phyloP scores from a whole-genome alignment of 1,140 invertebrate species.

The Lithobius niger region DNA sequence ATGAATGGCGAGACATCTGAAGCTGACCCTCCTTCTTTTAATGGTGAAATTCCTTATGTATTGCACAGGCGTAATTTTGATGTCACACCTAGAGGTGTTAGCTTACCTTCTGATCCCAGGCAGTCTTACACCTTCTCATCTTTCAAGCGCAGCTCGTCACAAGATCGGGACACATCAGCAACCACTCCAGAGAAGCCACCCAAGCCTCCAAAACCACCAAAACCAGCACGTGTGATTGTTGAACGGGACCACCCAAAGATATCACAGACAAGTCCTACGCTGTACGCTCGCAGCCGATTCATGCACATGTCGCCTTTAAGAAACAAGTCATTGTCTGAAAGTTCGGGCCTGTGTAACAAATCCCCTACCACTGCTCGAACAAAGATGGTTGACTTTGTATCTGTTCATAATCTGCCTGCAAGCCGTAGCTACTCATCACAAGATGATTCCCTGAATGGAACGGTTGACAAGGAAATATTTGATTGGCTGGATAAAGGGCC shows the following conservation, averaged over 20 bases:
- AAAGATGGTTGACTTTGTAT: constrained; percentile 28
- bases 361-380: constrained; percentile 23
- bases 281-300: constrained; percentile 14
- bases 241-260: constrained; percentile 16
- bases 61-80: constrained; percentile 29
- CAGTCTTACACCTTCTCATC: too few species aligned
- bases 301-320: not conserved
- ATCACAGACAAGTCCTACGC: constrained; percentile 16
- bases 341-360: too few species aligned
- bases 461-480: constrained; percentile 26
- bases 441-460: constrained; percentile 33
- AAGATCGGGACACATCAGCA: too few species aligned
- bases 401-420: constrained; percentile 30
- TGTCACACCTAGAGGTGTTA: not conserved
- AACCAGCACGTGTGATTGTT: constrained; percentile 12
- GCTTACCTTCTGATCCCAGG: too few species aligned
- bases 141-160: too few species aligned
- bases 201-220: constrained; percentile 10
- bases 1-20: constrained; percentile 16
- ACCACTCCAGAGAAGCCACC: not conserved
- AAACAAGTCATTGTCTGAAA: not conserved
- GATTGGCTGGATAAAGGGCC: too few species aligned
- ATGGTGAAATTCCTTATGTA: constrained; percentile 35
- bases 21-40: too few species aligned
- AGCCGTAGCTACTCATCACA: constrained; percentile 33